These are phyloP conservation scores for Drosophila sordidapex DNA, from an alignment of 2,888 invertebrate species.

Conservation along the genomic window DNA sequence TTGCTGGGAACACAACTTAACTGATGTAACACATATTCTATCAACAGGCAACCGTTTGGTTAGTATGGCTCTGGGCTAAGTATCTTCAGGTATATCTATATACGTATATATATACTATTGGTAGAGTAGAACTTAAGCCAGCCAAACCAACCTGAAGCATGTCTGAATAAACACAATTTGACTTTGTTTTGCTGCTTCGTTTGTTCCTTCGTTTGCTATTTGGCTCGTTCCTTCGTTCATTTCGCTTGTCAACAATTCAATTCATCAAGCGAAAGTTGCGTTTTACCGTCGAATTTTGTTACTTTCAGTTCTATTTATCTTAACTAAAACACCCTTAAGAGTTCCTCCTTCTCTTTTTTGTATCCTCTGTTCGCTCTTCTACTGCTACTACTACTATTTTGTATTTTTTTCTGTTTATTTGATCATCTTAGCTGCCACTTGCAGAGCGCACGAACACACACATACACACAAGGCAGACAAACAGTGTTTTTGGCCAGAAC, in stretches of 20 bases:
- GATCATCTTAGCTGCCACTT: slow-evolving; percentile 80
- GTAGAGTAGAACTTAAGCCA: slow-evolving; percentile 19
- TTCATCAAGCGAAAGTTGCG: slow-evolving; percentile 77
- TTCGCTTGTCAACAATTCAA: slow-evolving; percentile 78
- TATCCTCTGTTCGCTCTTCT: not conserved
- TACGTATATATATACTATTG: not conserved
- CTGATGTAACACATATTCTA: slow-evolving; percentile 32
- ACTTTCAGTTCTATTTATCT: slow-evolving; percentile 72
- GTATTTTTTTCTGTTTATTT: slow-evolving; percentile 62
- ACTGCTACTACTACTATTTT: slow-evolving; percentile 14
- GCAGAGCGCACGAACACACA: slow-evolving; percentile 49
- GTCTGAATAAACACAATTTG: slow-evolving; percentile 79
- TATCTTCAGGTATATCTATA: not conserved
- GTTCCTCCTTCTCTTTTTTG: slow-evolving; percentile 30
- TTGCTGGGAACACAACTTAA: slow-evolving; percentile 45
- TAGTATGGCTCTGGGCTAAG: slow-evolving; percentile 2
- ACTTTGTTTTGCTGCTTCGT: slow-evolving; percentile 70
- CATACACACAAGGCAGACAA: slow-evolving; percentile 47
- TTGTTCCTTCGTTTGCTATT: slow-evolving; percentile 27
- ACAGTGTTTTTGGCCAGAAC: slow-evolving; percentile 46
- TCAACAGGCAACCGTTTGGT: slow-evolving; percentile 10
- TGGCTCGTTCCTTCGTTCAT: slow-evolving; percentile 2
- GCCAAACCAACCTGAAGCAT: slow-evolving; percentile 62
- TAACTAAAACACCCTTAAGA: slow-evolving; percentile 79
- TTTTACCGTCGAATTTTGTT: slow-evolving; percentile 65